These are phyloP conservation scores for Drepanosiphum platanoidis DNA, from an alignment of 2,888 invertebrate genomes.

Conservation along the genomic window DNA sequence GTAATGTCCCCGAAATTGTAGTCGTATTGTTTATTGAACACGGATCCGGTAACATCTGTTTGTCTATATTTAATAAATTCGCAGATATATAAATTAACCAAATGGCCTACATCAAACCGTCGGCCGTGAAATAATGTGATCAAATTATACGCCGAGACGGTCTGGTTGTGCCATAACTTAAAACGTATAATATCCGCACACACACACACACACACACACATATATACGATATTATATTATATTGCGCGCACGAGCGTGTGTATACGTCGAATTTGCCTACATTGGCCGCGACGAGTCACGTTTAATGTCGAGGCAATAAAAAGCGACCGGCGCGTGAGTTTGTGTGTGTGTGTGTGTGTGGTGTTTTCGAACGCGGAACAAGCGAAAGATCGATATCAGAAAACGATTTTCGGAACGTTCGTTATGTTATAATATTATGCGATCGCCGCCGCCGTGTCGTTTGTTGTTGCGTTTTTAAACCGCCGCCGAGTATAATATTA, in stretches of 20 bases:
- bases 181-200: not conserved
- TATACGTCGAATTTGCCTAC: not conserved
- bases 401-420: not conserved
- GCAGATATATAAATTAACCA: conserved; percentile 31
- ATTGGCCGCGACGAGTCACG: not conserved
- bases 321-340: not conserved
- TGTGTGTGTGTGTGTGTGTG: too few relatives aligned
- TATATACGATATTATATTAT: not conserved
- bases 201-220: too few relatives aligned
- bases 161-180: not conserved
- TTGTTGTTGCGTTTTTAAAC: too few relatives aligned
- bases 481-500: too few relatives aligned
- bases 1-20: conserved; percentile 36
- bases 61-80: conserved; percentile 47
- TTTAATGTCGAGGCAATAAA: not conserved
- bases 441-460: too few relatives aligned
- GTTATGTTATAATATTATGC: too few relatives aligned
- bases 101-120: conserved; percentile 33
- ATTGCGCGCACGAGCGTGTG: not conserved
- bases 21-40: conserved; percentile 39
- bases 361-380: not conserved
- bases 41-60: conserved; percentile 47
- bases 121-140: conserved; percentile 44
- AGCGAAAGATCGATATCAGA: not conserved
- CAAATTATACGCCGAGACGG: conserved; percentile 4